Evolutionary conservation across 2,888 invertebrate genomes (phyloP), one percentile per base, ranked within the genome.

Genomic region (Merodon equestris): DNA sequence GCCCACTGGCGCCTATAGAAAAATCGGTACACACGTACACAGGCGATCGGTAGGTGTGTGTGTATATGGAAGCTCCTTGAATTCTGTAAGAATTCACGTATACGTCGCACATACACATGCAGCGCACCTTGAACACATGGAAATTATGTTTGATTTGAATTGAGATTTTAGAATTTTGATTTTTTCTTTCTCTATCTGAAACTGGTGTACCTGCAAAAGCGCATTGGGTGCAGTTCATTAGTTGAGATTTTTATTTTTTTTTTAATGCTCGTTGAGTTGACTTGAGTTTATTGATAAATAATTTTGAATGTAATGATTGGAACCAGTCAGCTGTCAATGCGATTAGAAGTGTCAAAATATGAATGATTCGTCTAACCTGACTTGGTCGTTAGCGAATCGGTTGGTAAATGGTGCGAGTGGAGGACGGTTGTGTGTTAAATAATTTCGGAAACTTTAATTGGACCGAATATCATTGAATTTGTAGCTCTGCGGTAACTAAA

Each of bases 1-100:
- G 88, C 87, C 87, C 87, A 86, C 86, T 86, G 87, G 87, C 87
- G 87, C 87, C 87, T 84, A 67, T 76, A 71, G 71, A 44, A 71
- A 72, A 77, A 56, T 57, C 54, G 45, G 67, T 57, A 64, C 71
- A 72, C 58, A 63, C 18, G 53, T 15, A 51, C 34, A 56, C 54
- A 64, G 19, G 12, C 44, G 54, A 7, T 27, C 7, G 3, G 27
- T 27, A 27, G 27, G 27, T 27, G 27, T 27, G 7, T 2, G 27
- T 27, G 27, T 7, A 27, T 54, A 58, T 57, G 57, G 44, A 67
- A 67, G 57, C 61, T 72, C 67, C 51, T 73, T 61, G 67, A 61
- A 45, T 56, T 72, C 60, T 67, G 54, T 50, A 58, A 42, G 60
- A 40, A 54, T 10, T 13, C 15, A 10, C 12, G 17, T 17, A 36